Evolutionary conservation across 2,113 vertebrate genomes (phyloP).

Genomic region (Malaclemys terrapin): DNA sequence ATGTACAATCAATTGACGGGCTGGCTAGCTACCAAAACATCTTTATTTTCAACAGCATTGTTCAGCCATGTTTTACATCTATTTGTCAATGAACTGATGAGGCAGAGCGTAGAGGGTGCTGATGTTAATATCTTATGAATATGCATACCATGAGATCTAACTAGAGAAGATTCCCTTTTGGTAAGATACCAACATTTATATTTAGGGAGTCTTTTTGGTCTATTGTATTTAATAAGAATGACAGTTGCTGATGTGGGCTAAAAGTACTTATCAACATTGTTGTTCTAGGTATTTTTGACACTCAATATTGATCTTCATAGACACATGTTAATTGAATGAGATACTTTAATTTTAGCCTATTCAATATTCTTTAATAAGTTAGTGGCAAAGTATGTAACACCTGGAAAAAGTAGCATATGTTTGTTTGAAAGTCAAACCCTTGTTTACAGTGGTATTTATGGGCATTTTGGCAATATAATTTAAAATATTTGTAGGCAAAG

Average conservation of each 20-base stretch:
- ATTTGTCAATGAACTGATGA: conserved; percentile 43
- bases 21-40: conserved; percentile 20
- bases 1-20: conserved; percentile 42
- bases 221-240: conserved; percentile 1
- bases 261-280: background rate
- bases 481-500: background rate
- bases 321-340: background rate
- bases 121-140: conserved; percentile 15
- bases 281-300: background rate
- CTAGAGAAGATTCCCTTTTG: conserved; percentile 3
- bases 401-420: background rate
- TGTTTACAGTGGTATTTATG: background rate
- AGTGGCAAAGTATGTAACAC: background rate
- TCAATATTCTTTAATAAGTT: background rate
- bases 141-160: background rate
- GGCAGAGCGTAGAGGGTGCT: conserved; percentile 24
- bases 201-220: background rate
- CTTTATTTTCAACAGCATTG: conserved; percentile 23
- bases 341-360: background rate
- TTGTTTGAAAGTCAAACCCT: background rate
- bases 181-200: conserved; percentile 39
- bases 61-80: conserved; percentile 29
- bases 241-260: conserved; percentile 30
- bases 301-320: background rate
- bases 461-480: background rate